Evolutionary conservation across 2,888 invertebrate genomes (phyloP).

Genomic region (Acleris emargana): DNA sequence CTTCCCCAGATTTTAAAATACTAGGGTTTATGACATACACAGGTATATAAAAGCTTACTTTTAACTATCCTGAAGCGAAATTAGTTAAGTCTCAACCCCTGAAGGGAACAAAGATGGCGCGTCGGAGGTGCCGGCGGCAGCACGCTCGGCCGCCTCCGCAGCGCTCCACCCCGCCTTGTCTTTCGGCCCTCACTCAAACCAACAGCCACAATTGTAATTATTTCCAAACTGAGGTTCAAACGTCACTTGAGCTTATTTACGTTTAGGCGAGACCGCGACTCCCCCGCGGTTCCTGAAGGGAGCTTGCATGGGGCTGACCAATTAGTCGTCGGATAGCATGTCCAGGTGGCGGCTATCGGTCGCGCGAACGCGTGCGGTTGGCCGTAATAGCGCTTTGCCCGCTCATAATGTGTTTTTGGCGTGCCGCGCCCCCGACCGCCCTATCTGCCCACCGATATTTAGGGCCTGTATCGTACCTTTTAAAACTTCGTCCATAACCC

Average conservation of each 20-base stretch:
- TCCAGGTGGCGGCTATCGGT: constrained; percentile 72
- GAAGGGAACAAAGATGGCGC: constrained; percentile 70
- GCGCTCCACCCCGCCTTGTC: constrained; percentile 69
- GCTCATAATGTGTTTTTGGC: constrained; percentile 78
- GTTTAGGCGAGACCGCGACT: constrained; percentile 59
- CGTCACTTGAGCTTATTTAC: constrained; percentile 54
- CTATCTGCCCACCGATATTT: constrained; percentile 74
- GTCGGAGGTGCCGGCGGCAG: constrained; percentile 61
- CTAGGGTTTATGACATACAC: too few species aligned
- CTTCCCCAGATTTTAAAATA: too few species aligned
- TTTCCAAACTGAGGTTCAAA: constrained; percentile 45
- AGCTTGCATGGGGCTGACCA: constrained; percentile 75
- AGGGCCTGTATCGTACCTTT: constrained; percentile 69
- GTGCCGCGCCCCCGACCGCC: constrained; percentile 72
- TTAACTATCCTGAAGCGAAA: too few species aligned
- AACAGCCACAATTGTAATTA: constrained; percentile 55
- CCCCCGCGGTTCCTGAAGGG: constrained; percentile 67
- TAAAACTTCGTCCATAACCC: constrained; percentile 68
- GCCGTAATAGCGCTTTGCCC: constrained; percentile 76
- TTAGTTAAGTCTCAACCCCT: not conserved
- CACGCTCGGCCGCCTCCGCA: constrained; percentile 68
- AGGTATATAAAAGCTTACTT: too few species aligned
- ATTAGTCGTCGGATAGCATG: constrained; percentile 78
- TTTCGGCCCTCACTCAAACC: constrained; percentile 61
- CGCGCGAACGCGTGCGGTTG: constrained; percentile 73